Evolutionary conservation across 2,888 invertebrate genomes (phyloP).

Genomic region (Volucella zonaria): DNA sequence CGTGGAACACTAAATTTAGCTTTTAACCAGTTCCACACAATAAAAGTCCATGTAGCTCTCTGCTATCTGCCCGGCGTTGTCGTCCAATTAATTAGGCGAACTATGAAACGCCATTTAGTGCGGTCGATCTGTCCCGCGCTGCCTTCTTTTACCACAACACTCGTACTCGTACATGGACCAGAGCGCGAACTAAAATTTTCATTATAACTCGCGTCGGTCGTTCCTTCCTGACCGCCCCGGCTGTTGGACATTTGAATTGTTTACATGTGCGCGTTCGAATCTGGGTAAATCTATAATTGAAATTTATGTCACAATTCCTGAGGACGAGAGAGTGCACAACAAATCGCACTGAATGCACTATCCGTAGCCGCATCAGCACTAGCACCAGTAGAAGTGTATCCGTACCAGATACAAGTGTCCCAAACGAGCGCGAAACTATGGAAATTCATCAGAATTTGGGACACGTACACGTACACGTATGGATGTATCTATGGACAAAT

Average conservation of each 20-base stretch:
- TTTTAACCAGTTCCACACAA: conserved; percentile 61
- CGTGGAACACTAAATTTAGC: conserved; percentile 66
- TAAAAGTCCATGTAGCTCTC: conserved; percentile 50
- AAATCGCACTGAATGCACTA: conserved; percentile 6
- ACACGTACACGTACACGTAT: conserved; percentile 44
- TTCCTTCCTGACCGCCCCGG: background rate
- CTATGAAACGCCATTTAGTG: conserved; percentile 63
- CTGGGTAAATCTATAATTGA: conserved; percentile 73
- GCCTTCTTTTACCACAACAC: conserved; percentile 35
- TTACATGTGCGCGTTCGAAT: conserved; percentile 49
- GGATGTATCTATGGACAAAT: background rate
- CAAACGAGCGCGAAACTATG: conserved; percentile 19
- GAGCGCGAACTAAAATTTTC: conserved; percentile 55
- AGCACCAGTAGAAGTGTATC: background rate
- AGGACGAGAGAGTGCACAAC: conserved; percentile 50
- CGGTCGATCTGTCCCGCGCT: background rate
- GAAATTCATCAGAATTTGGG: conserved; percentile 56
- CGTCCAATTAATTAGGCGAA: conserved; percentile 69
- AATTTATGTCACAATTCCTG: conserved; percentile 73
- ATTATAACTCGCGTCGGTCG: conserved; percentile 11
- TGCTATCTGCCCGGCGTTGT: conserved; percentile 11
- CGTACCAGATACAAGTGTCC: background rate
- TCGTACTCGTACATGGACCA: conserved; percentile 48
- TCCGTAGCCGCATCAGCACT: background rate
- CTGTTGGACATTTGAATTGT: background rate